Evolutionary conservation across 2,888 invertebrate species (phyloP).

Genomic region (Spilosoma lubricipeda): DNA sequence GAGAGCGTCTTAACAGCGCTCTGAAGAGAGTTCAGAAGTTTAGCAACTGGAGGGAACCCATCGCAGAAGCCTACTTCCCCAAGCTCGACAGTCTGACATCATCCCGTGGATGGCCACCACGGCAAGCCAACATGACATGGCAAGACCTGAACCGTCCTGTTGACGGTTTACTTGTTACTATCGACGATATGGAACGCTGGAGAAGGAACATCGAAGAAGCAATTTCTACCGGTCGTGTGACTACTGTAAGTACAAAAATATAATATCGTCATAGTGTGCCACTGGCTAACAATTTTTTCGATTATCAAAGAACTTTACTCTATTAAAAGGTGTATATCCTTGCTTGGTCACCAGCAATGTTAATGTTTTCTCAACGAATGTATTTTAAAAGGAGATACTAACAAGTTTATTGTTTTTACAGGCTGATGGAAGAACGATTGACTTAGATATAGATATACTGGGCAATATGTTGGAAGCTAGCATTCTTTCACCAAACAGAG

Average conservation of each 20-base stretch:
- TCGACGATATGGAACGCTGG: constrained; percentile 91
- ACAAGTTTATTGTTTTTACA: constrained; percentile 44
- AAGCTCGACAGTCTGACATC: constrained; percentile 91
- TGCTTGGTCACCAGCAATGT: neutral
- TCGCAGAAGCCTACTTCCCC: constrained; percentile 93
- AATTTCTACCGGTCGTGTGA: constrained; percentile 89
- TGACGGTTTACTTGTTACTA: constrained; percentile 86
- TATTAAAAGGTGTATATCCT: neutral
- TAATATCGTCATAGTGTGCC: neutral
- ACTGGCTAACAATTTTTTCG: no score
- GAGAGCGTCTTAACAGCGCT: constrained; percentile 91
- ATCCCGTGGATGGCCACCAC: constrained; percentile 91
- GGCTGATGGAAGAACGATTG: constrained; percentile 80
- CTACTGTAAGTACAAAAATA: constrained; percentile 74
- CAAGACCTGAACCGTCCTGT: constrained; percentile 89
- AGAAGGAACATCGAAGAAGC: constrained; percentile 90
- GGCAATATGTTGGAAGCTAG: constrained; percentile 91
- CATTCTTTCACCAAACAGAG: constrained; percentile 88
- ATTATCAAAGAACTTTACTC: neutral
- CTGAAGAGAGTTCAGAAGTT: constrained; percentile 88
- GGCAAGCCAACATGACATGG: constrained; percentile 87
- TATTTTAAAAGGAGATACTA: neutral
- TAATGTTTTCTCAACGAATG: neutral
- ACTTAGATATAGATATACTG: constrained; percentile 88
- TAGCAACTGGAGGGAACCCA: constrained; percentile 89